Conservation (phyloP, 2,797 vertebrate species). For the Mus spretus region DNA sequence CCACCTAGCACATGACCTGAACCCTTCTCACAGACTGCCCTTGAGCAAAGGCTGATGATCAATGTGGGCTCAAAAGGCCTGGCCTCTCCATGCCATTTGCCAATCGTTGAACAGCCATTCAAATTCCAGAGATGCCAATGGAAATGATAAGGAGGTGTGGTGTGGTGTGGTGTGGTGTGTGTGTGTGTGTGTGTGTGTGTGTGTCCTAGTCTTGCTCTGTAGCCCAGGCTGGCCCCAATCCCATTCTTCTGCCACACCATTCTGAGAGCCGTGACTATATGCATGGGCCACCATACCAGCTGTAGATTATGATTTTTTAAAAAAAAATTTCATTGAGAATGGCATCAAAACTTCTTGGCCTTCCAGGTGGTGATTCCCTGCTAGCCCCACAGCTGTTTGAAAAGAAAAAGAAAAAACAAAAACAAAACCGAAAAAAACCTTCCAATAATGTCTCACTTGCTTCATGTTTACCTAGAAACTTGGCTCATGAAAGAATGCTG, state of each 20-base stretch:
- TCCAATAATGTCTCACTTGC: not conserved
- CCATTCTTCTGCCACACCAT: not conserved
- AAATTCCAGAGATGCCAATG: not conserved
- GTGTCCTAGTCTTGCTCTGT: not conserved
- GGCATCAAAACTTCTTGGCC: not conserved
- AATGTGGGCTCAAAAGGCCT: not conserved
- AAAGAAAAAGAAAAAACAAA: not conserved
- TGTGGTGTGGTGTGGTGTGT: not conserved
- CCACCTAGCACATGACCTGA: not conserved
- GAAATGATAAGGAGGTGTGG: not conserved
- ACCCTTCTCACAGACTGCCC: not conserved
- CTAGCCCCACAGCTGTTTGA: not conserved
- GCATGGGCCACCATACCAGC: not conserved
- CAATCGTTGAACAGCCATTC: not conserved
- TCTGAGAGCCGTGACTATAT: not conserved
- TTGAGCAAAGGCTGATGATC: not conserved
- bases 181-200: not conserved
- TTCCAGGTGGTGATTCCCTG: not conserved
- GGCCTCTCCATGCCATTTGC: not conserved
- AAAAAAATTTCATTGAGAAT: not conserved
- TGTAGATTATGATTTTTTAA: not conserved
- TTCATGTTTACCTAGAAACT: not conserved
- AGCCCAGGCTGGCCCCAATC: not conserved
- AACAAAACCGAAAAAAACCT: too few relatives aligned
- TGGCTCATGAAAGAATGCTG: not conserved